phyloP scores from a whole-genome alignment of 2,113 vertebrate genomes.

The Lycocorax pyrrhopterus region DNA sequence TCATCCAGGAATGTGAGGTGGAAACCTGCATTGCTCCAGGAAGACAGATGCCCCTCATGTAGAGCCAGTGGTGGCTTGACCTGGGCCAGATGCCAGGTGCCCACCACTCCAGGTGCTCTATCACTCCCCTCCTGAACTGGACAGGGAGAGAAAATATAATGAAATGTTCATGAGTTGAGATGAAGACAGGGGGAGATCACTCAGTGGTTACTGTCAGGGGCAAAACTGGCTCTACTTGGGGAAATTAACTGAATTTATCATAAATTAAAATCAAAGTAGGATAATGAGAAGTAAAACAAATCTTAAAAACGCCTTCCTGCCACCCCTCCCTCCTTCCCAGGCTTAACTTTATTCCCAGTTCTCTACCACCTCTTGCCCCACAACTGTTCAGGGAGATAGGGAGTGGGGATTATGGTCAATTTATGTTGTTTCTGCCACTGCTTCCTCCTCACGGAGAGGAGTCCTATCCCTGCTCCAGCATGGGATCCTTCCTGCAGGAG shows the following conservation, averaged over 20 bases:
- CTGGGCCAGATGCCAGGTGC: neutral
- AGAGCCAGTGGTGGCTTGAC: neutral
- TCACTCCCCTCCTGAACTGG: neutral
- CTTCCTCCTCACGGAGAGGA: neutral
- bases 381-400: neutral
- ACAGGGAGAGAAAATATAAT: neutral
- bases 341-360: neutral
- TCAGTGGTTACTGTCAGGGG: neutral
- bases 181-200: neutral
- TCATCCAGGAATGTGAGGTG: neutral
- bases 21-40: neutral
- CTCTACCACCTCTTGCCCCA: neutral
- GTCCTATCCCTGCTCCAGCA: no score
- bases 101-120: neutral
- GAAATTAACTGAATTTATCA: neutral
- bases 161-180: neutral
- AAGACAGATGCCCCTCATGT: neutral
- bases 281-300: neutral
- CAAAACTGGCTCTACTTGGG: neutral
- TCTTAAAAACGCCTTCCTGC: neutral
- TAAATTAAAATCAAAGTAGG: neutral
- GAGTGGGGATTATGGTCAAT: neutral
- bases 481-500: neutral
- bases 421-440: neutral
- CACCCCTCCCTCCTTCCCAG: fast-evolving